These are phyloP conservation scores for Paedocypris sp. DNA, from an alignment of 2,113 vertebrate species.

Conservation along the genomic window DNA sequence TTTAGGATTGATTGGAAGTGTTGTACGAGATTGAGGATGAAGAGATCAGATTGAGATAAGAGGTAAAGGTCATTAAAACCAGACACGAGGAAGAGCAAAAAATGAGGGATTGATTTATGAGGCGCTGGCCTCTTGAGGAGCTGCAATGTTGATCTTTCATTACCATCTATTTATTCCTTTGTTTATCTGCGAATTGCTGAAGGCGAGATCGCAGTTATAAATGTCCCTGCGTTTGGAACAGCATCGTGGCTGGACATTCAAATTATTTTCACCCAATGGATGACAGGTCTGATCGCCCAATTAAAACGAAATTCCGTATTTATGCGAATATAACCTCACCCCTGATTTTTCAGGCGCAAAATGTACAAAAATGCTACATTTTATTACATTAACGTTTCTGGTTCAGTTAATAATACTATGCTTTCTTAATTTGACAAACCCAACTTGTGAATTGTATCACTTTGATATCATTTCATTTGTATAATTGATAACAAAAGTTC, in stretches of 20 bases:
- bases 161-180: conserved; percentile 33
- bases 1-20: conserved; percentile 33
- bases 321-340: too few relatives aligned
- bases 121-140: conserved; percentile 18
- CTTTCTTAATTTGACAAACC: too few relatives aligned
- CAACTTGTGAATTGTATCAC: too few relatives aligned
- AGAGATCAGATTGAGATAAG: conserved; percentile 39
- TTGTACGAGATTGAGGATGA: conserved; percentile 28
- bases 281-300: background rate
- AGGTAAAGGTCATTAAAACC: conserved; percentile 30
- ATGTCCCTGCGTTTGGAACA: conserved; percentile 20
- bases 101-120: conserved; percentile 33
- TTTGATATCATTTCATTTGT: too few relatives aligned
- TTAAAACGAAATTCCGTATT: too few relatives aligned
- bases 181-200: conserved; percentile 20
- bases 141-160: conserved; percentile 40
- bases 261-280: background rate
- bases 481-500: too few relatives aligned
- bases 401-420: too few relatives aligned
- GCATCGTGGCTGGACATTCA: background rate
- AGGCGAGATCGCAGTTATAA: background rate
- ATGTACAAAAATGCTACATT: too few relatives aligned
- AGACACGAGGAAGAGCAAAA: conserved; percentile 4
- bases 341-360: too few relatives aligned
- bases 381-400: too few relatives aligned